Evolutionary conservation across 2,113 vertebrate genomes (phyloP).

Genomic region (Pimephales promelas): DNA sequence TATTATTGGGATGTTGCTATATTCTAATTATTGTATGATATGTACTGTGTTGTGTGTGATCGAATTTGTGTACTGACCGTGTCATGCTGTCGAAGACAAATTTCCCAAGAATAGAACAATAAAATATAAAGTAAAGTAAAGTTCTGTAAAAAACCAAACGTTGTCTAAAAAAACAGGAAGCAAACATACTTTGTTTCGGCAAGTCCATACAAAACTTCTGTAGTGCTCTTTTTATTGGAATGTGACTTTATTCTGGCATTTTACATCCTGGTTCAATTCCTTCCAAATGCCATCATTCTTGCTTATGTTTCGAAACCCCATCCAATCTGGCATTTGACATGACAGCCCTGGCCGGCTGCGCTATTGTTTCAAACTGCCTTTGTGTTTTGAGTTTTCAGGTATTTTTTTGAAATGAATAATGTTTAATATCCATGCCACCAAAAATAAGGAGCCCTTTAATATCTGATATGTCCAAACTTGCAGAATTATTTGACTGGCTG

Average conservation of each 20-base stretch:
- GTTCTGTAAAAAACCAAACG: not conserved
- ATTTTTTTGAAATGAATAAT: constrained; percentile 38
- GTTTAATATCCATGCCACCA: constrained; percentile 54
- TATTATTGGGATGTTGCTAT: too few species aligned
- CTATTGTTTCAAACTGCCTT: constrained; percentile 31
- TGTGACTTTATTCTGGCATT: constrained; percentile 9
- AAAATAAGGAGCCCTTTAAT: constrained; percentile 54
- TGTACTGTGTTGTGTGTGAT: too few species aligned
- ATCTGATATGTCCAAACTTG: constrained; percentile 61
- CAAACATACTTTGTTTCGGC: not conserved
- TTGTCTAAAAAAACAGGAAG: constrained; percentile 2
- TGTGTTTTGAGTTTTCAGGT: constrained; percentile 34
- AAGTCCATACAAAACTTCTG: not conserved
- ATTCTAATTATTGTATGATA: too few species aligned
- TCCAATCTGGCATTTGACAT: constrained; percentile 36
- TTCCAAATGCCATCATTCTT: constrained; percentile 31
- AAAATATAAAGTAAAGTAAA: too few species aligned
- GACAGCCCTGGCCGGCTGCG: constrained; percentile 13
- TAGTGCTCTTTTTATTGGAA: constrained; percentile 2
- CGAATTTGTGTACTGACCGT: too few species aligned
- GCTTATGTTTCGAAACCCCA: constrained; percentile 6
- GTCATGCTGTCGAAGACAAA: too few species aligned
- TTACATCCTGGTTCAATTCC: constrained; percentile 25
- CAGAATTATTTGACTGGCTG: constrained; percentile 62
- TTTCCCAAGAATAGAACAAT: too few species aligned